Conservation (phyloP, 1,140 invertebrate genomes). For the Rhynchophorus ferrugineus region DNA sequence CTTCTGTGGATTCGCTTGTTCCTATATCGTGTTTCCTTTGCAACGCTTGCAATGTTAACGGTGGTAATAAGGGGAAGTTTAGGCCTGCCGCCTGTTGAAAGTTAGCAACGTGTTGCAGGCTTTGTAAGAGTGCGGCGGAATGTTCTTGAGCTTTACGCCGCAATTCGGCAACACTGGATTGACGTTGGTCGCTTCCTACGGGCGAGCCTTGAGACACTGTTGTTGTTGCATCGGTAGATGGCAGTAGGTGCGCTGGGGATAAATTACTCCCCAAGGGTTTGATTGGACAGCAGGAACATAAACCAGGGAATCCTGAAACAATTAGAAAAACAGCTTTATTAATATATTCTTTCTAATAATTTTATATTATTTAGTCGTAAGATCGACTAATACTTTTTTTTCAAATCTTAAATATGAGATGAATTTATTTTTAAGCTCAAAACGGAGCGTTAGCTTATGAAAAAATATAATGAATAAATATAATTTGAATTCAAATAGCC, state of each 20-base stretch:
- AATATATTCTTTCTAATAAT: no score
- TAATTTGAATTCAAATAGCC: no score
- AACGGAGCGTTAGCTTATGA: no score
- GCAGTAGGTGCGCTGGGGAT: slow-evolving; percentile 22
- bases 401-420: no score
- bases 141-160: slow-evolving; percentile 85
- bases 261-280: slow-evolving; percentile 42
- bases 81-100: slow-evolving; percentile 47
- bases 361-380: background rate
- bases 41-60: slow-evolving; percentile 43
- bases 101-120: slow-evolving; percentile 51
- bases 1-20: slow-evolving; percentile 5
- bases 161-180: slow-evolving; percentile 78
- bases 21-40: slow-evolving; percentile 34
- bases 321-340: no score
- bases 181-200: slow-evolving; percentile 50
- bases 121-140: slow-evolving; percentile 73
- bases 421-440: no score
- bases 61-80: slow-evolving; percentile 46
- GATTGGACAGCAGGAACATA: slow-evolving; percentile 71
- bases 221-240: slow-evolving; percentile 21
- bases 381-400: no score
- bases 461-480: no score
- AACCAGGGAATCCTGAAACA: slow-evolving; percentile 54
- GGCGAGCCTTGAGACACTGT: slow-evolving; percentile 32